Conservation (phyloP, 1,140 invertebrate species). For the Drosophila carrolli region DNA sequence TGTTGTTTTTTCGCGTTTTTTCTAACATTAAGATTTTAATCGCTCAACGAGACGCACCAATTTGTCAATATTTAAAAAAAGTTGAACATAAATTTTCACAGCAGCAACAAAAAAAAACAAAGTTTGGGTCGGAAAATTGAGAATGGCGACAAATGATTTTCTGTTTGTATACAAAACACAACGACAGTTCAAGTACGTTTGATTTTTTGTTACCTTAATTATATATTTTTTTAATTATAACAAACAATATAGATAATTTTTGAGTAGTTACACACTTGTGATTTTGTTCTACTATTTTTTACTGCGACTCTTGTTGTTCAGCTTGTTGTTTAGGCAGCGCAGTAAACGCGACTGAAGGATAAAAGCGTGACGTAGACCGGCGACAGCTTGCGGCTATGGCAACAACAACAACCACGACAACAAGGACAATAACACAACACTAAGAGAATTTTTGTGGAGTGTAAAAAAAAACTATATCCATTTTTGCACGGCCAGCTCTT, state of each 20-base stretch:
- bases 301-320: slow-evolving; percentile 6
- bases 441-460: not conserved
- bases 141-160: slow-evolving; percentile 61
- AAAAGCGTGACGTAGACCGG: slow-evolving; percentile 72
- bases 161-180: slow-evolving; percentile 45
- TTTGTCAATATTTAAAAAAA: slow-evolving; percentile 73
- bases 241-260: slow-evolving; percentile 31
- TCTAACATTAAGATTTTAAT: slow-evolving; percentile 69
- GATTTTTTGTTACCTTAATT: slow-evolving; percentile 15
- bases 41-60: slow-evolving; percentile 53
- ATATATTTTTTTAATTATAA: slow-evolving; percentile 26
- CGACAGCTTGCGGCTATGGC: slow-evolving; percentile 73
- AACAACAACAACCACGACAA: slow-evolving; percentile 56
- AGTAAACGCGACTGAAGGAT: slow-evolving; percentile 69
- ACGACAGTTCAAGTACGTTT: slow-evolving; percentile 74
- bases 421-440: slow-evolving; percentile 31
- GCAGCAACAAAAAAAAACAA: slow-evolving; percentile 35
- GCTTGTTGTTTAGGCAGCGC: slow-evolving; percentile 59
- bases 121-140: slow-evolving; percentile 21
- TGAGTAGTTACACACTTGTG: slow-evolving; percentile 47
- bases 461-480: too few relatives aligned
- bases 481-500: too few relatives aligned
- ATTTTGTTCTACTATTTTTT: slow-evolving; percentile 23
- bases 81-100: slow-evolving; percentile 36
- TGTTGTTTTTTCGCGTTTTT: slow-evolving; percentile 25